Conservation (phyloP, 1,140 invertebrate genomes). For the Drosophila lacertosa region DNA sequence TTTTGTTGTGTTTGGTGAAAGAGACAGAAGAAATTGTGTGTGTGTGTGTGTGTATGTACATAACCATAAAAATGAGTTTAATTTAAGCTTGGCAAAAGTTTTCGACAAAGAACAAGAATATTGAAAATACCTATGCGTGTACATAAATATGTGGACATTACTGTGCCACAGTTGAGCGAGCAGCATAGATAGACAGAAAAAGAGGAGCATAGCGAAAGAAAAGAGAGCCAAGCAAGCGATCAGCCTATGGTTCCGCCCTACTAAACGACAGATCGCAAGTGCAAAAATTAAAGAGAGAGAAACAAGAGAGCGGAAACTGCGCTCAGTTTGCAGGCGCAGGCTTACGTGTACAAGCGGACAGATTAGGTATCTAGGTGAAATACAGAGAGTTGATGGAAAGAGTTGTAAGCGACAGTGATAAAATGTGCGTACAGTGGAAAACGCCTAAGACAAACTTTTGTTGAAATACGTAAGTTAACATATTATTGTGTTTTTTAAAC, state of each 20-base stretch:
- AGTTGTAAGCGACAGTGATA: slow-evolving; percentile 22
- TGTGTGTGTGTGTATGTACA: slow-evolving; percentile 12
- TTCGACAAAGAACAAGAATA: not conserved
- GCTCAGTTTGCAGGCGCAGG: not conserved
- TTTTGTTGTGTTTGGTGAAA: not conserved
- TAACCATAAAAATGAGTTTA: slow-evolving; percentile 8
- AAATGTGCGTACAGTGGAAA: slow-evolving; percentile 23
- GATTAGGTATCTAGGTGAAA: not conserved
- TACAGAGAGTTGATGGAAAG: not conserved
- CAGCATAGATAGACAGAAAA: not conserved
- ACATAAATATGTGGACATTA: not conserved
- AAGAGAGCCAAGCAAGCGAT: slow-evolving; percentile 1
- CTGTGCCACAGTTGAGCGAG: not conserved
- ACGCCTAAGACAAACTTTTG: slow-evolving; percentile 18
- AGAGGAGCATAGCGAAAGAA: not conserved
- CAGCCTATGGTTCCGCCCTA: not conserved
- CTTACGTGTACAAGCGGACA: slow-evolving; percentile 1
- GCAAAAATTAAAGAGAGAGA: not conserved
- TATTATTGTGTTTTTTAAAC: too few relatives aligned
- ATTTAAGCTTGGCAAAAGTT: not conserved
- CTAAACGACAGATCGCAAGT: too few relatives aligned
- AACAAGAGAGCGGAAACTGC: not conserved
- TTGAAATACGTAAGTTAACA: not conserved
- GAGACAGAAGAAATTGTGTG: not conserved
- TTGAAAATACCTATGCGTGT: not conserved